phyloP scores from a whole-genome alignment of 2,113 vertebrate species.

The Pampusana beccarii region DNA sequence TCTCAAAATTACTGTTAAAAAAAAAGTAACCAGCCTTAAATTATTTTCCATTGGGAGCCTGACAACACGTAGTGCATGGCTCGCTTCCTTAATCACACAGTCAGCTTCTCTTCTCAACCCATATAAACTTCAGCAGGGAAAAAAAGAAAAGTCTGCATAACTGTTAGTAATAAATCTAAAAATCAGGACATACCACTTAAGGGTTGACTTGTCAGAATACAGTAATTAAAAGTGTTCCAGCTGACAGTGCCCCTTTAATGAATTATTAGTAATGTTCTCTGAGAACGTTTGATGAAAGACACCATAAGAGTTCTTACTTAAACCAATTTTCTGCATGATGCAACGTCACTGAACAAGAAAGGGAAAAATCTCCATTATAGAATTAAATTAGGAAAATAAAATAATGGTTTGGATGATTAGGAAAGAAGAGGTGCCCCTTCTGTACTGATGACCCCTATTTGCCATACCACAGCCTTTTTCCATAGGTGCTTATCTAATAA shows the following conservation, averaged over 20 bases:
- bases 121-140: background rate
- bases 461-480: background rate
- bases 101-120: background rate
- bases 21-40: background rate
- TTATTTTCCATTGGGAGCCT: background rate
- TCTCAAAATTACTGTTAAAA: background rate
- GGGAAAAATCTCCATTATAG: background rate
- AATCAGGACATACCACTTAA: conserved; percentile 39
- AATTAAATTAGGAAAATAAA: background rate
- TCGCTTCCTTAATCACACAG: conserved; percentile 1
- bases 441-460: background rate
- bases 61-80: background rate
- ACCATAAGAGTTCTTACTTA: conserved; percentile 7
- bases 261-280: conserved; percentile 47
- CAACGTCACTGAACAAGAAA: background rate
- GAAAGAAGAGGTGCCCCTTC: background rate
- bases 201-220: conserved; percentile 52
- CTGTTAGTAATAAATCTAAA: conserved; percentile 25
- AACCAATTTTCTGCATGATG: conserved; percentile 49
- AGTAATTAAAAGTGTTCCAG: conserved; percentile 55
- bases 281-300: conserved; percentile 3
- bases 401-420: background rate
- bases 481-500: background rate
- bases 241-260: conserved; percentile 53
- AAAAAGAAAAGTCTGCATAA: background rate